Base-by-base conservation (phyloP, 2,888 invertebrate species). In the Epsilonema sp. region DNA sequence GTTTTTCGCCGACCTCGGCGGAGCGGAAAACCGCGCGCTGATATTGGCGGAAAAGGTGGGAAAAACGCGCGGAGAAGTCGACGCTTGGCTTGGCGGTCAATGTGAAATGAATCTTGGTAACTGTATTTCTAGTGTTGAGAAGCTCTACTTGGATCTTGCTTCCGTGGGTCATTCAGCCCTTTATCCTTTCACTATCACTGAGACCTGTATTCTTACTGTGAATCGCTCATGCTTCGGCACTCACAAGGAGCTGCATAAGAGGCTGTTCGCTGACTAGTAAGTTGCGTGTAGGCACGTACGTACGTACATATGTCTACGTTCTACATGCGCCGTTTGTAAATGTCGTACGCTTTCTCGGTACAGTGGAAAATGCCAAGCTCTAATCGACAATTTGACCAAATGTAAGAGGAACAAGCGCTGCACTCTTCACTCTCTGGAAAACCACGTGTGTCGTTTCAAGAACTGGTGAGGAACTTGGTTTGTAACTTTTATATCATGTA, bases 351-450 rank as follows among this genome's bases (percentile, higher is more conserved):
- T 20, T 26, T 46, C 42, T 26, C n/a, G 16, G 50, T 52, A 26
- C 55, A 65, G 66, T 45, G 58, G 63, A 26, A 59, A 60, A 46
- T 51, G 65, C 45, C 58, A 56, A 48, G 53, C 56, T 25, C 56
- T 63, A 51, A 56, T 66, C 46, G 64, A 64, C 37, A 56, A 63
- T 38, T 60, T 65, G 47, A 78, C 82, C 38, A 75, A 82, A 52
- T 81, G 79, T 67, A 83, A 84, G 65, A 87, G 86, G 65, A 85
- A 83, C 53, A 79, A 81, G 56, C 74, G 89, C 45, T 89, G 89
- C 70, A 75, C 79, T 16, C 70, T 89, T 46, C 89, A 89, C 69
- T 86, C 86, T 16, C 70, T 89, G 55, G 89, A 89, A 65, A 80
- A 83, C 2, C 66, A 66, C 53, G 64, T 63, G 51, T 55, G 54